Percentiles rank a stretch among this genome's conserved stretches.
phyloP scores from a whole-genome alignment of 2,797 vertebrate species.

The Chelon labrosus region DNA sequence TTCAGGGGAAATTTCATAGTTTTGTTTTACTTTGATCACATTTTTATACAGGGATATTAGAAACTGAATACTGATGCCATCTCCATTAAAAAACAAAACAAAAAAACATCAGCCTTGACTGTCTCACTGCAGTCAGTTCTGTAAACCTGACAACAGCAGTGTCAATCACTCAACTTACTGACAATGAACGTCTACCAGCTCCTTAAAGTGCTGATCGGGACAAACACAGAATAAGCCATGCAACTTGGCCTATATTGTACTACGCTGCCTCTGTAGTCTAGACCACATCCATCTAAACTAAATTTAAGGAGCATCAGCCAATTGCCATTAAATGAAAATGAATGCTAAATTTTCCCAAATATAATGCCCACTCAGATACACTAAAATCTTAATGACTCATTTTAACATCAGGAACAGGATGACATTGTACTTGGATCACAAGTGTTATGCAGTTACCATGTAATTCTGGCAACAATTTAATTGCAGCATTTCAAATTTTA shows the following conservation, averaged over 20 bases:
- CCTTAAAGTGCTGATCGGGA: constrained; percentile 59
- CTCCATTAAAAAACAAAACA: background rate
- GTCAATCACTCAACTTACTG: constrained; percentile 59
- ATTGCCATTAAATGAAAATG: constrained; percentile 14
- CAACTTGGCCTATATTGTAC: constrained; percentile 28
- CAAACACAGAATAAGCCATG: constrained; percentile 40
- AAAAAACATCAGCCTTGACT: constrained; percentile 12
- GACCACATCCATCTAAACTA: constrained; percentile 10
- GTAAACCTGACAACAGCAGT: constrained; percentile 49
- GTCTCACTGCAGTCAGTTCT: constrained; percentile 19
- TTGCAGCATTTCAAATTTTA: constrained; percentile 64
- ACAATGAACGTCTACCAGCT: constrained; percentile 42
- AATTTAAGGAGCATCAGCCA: background rate
- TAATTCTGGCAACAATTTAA: constrained; percentile 61
- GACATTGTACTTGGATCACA: constrained; percentile 18
- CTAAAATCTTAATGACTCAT: background rate
- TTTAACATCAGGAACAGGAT: constrained; percentile 7
- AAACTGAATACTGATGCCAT: constrained; percentile 11
- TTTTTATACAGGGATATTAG: background rate
- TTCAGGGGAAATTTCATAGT: constrained; percentile 18
- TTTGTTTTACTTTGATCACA: constrained; percentile 23
- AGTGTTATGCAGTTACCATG: constrained; percentile 54
- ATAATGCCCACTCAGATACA: background rate
- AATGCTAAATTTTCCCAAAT: constrained; percentile 4
- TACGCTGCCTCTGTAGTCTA: constrained; percentile 11